Percentiles rank a stretch among this genome's conserved stretches.
Evolutionary conservation across 64 coral and sea anemone species (phyloP).

Genomic region (Stichodactyla helianthus): DNA sequence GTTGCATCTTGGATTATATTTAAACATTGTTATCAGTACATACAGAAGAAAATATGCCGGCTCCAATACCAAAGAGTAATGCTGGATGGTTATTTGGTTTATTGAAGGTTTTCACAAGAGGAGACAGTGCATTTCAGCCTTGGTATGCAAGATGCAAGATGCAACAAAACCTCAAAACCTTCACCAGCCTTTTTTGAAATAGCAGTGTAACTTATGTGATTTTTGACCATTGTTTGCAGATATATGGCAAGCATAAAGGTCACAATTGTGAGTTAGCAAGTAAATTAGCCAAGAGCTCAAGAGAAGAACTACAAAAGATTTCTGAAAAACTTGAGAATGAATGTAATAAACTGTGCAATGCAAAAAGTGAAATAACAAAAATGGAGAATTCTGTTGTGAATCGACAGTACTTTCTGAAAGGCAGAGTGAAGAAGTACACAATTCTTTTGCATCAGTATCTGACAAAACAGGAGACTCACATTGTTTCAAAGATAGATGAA

Average conservation of each 20-base stretch:
- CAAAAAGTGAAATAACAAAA: constrained; percentile 31
- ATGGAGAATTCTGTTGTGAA: constrained; percentile 36
- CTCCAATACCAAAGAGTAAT: too few species aligned
- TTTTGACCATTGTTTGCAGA: constrained; percentile 18
- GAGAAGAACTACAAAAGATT: constrained; percentile 54
- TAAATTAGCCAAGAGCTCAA: constrained; percentile 47
- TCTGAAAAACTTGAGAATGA: constrained; percentile 47
- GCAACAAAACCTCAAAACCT: too few species aligned
- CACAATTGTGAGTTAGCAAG: constrained; percentile 78
- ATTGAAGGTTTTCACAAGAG: too few species aligned
- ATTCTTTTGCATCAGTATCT: constrained; percentile 29
- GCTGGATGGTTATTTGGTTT: too few species aligned
- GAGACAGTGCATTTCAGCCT: too few species aligned
- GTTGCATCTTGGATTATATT: too few species aligned
- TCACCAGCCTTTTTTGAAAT: too few species aligned
- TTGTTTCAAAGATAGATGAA: constrained; percentile 28
- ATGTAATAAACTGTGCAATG: constrained; percentile 38
- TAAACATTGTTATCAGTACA: too few species aligned
- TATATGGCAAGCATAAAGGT: constrained; percentile 75
- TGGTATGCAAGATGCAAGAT: too few species aligned
- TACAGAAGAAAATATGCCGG: too few species aligned
- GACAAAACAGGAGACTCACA: constrained; percentile 31
- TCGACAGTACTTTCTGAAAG: constrained; percentile 30
- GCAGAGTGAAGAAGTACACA: constrained; percentile 62
- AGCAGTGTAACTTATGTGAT: background rate